Base-by-base conservation (phyloP, 2,888 invertebrate genomes). In the Seira ritae region DNA sequence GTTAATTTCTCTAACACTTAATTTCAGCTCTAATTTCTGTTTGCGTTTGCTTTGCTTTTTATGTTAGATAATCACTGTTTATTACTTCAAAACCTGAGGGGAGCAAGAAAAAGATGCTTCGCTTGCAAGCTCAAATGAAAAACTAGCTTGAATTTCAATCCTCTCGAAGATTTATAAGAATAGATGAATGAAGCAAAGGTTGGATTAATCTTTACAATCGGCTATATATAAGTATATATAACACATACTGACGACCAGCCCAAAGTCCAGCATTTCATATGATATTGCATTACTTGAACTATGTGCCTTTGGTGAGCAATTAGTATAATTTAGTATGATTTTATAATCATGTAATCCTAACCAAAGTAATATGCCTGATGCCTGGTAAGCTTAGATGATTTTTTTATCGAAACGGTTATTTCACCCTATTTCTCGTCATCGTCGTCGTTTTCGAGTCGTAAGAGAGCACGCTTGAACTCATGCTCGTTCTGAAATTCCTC, bases 111-210 rank as follows among this genome's bases (percentile, higher is more conserved):
- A 68, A 15, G 68, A 68, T 68, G 68, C 42, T 68, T 68, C 31
- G 24, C 37, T 68, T 15, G 31, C 68, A 37, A n/a, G 1, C 37
- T 68, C 68, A 42, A 37, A 3, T 31, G 31, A 37, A 37, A 42
- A 17, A 68, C 68, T 68, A n/a, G n/a, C 60, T 42, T 60, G 60
- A n/a, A n/a, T 60, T 60, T 60, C 60, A 17, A 60, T n/a, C 17
- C 60, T 4, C 17, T n/a, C 17, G n/a, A 17, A 8, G 15, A 10
- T n/a, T 60, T 60, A n/a, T n/a, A 60, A 42, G 12, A 42, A 42
- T 8, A 42, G 12, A 42, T 42, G 4, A 42, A n/a, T n/a, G n/a
- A n/a, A n/a, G n/a, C 12, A 6, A 6, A 42, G 42, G 12, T 42
- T 42, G 6, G 12, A 42, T 8, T 42, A 42, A 42, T 42, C 42